phyloP scores from a whole-genome alignment of 2,888 invertebrate genomes.

The Amiota mariae region DNA sequence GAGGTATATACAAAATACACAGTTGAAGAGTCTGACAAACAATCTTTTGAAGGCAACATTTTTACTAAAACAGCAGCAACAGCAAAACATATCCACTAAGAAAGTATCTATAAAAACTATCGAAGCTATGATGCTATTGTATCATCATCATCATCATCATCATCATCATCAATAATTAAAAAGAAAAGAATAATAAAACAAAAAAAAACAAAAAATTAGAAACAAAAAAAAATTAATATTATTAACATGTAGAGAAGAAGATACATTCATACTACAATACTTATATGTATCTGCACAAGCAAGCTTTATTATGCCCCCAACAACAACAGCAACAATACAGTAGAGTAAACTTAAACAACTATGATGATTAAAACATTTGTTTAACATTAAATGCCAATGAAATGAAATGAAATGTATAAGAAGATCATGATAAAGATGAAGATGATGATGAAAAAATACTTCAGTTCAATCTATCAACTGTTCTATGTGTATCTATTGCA shows the following conservation, averaged over 20 bases:
- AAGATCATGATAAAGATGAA: neutral
- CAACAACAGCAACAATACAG: conserved; percentile 20
- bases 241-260: conserved; percentile 16
- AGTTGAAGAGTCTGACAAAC: neutral
- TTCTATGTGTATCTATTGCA: neutral
- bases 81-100: no score
- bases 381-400: conserved; percentile 52
- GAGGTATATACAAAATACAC: neutral
- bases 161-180: conserved; percentile 24
- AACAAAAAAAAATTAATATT: conserved; percentile 17
- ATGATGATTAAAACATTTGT: conserved; percentile 48
- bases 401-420: neutral
- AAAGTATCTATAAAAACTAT: neutral
- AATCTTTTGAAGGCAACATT: neutral
- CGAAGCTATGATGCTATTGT: conserved; percentile 7
- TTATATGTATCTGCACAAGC: conserved; percentile 48
- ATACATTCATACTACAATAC: neutral
- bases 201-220: neutral
- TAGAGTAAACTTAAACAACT: conserved; percentile 11
- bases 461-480: neutral
- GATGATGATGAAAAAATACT: neutral
- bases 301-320: conserved; percentile 42
- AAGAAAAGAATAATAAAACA: neutral
- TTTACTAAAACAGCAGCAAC: neutral
- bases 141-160: neutral